Percentiles rank a stretch among this genome's conserved stretches.
phyloP scores from a whole-genome alignment of 1,140 invertebrate genomes.

The Physella acuta region DNA sequence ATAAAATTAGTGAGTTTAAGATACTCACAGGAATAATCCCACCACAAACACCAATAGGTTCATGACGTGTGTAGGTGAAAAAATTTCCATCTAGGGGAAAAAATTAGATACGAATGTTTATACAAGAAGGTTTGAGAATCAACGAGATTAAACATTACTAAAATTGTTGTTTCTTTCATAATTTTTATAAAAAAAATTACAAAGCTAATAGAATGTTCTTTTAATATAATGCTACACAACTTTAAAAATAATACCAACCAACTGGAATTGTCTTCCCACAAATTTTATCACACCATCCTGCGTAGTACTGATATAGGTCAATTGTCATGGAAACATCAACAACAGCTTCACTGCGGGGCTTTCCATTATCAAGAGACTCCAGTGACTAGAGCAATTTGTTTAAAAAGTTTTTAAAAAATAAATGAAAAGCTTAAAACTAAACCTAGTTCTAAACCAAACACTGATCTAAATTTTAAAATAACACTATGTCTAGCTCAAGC shows the following conservation, averaged over 20 bases:
- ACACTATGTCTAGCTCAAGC: no score
- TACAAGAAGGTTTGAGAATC: not conserved
- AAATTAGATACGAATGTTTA: not conserved
- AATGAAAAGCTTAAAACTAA: no score
- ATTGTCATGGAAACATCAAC: slow-evolving; percentile 36
- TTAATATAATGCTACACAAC: no score
- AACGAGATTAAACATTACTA: no score
- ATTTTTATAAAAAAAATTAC: no score
- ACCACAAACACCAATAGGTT: slow-evolving; percentile 95
- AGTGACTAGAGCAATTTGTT: no score
- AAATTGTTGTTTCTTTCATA: no score
- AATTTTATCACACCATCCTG: slow-evolving; percentile 87
- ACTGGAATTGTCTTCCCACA: slow-evolving; percentile 84
- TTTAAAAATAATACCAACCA: slow-evolving; percentile 66
- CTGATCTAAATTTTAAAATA: no score
- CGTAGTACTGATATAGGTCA: slow-evolving; percentile 70
- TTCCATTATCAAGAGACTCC: slow-evolving; percentile 77
- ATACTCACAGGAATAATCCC: slow-evolving; percentile 83
- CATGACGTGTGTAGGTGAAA: slow-evolving; percentile 88
- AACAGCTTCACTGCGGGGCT: slow-evolving; percentile 67
- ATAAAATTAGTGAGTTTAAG: no score
- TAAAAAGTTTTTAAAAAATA: no score
- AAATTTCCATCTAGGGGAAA: slow-evolving; percentile 79
- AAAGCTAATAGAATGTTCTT: no score
- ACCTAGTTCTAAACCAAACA: no score